These are phyloP conservation scores for Rambutsinella grinnellia DNA, from an alignment of 2,888 invertebrate species.

Conservation along the genomic window DNA sequence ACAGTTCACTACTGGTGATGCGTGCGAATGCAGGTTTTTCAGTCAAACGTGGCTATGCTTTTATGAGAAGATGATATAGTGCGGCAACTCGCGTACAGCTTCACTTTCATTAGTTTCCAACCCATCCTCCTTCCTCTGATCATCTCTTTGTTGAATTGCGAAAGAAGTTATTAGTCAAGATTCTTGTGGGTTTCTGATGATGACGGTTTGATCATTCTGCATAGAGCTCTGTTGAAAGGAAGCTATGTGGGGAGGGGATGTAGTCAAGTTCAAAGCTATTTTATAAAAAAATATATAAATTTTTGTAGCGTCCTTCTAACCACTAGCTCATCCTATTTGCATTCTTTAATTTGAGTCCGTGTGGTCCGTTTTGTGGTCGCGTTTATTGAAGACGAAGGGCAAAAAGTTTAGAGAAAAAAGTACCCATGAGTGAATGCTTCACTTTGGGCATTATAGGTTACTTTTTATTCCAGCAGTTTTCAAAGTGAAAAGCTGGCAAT, in stretches of 20 bases:
- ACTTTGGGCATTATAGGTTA: neutral
- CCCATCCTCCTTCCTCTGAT: conserved; percentile 11
- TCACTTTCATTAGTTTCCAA: conserved; percentile 20
- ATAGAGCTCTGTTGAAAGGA: conserved; percentile 39
- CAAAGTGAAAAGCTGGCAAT: conserved; percentile 35
- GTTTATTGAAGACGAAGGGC: neutral
- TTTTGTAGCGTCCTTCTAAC: neutral
- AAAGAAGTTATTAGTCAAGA: neutral
- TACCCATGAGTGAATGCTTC: neutral
- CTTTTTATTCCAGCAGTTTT: conserved; percentile 33
- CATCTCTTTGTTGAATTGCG: neutral
- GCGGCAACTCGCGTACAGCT: neutral
- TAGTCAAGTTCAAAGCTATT: neutral
- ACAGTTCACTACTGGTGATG: neutral
- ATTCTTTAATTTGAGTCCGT: neutral
- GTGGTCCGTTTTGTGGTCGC: neutral
- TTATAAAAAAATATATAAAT: too few relatives aligned
- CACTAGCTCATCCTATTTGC: neutral
- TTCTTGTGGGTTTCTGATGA: neutral
- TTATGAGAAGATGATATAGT: neutral
- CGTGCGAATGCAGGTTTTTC: conserved; percentile 10
- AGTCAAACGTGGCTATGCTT: neutral
- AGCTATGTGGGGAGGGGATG: conserved; percentile 7
- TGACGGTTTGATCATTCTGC: conserved; percentile 12
- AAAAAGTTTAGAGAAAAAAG: too few relatives aligned